phyloP scores from a whole-genome alignment of 1,140 invertebrate genomes.

The Lordiphosa mommai region DNA sequence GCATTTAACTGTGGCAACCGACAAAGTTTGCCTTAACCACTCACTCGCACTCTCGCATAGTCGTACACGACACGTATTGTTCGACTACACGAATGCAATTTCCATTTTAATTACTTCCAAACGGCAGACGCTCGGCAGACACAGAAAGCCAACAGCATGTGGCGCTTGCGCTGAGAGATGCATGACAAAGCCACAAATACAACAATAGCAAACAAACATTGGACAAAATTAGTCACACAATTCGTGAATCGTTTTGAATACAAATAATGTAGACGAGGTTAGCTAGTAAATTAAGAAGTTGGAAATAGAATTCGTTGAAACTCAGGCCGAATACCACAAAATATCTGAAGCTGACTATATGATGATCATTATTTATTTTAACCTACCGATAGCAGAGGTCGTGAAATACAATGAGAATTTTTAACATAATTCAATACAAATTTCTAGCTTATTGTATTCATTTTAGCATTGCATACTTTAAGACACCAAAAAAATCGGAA shows the following conservation, averaged over 20 bases:
- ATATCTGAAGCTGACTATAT: no score
- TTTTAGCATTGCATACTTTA: no score
- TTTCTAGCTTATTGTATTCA: no score
- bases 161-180: conserved; percentile 47
- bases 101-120: conserved; percentile 70
- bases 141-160: conserved; percentile 16
- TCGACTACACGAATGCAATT: conserved; percentile 68
- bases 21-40: conserved; percentile 21
- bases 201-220: conserved; percentile 15
- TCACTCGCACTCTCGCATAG: conserved; percentile 29
- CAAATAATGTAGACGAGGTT: conserved; percentile 15
- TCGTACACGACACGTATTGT: conserved; percentile 35
- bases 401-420: no score
- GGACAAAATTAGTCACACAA: conserved; percentile 62
- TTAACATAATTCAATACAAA: no score
- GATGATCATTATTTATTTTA: no score
- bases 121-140: conserved; percentile 60
- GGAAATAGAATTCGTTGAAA: no score
- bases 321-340: no score
- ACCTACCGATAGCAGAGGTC: no score
- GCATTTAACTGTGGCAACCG: conserved; percentile 67
- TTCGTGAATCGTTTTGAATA: conserved; percentile 58
- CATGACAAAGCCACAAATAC: conserved; percentile 14
- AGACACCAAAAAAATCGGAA: no score
- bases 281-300: not conserved